These are phyloP conservation scores for Eremobia ochroleuca DNA, from an alignment of 2,888 invertebrate species.

Conservation along the genomic window DNA sequence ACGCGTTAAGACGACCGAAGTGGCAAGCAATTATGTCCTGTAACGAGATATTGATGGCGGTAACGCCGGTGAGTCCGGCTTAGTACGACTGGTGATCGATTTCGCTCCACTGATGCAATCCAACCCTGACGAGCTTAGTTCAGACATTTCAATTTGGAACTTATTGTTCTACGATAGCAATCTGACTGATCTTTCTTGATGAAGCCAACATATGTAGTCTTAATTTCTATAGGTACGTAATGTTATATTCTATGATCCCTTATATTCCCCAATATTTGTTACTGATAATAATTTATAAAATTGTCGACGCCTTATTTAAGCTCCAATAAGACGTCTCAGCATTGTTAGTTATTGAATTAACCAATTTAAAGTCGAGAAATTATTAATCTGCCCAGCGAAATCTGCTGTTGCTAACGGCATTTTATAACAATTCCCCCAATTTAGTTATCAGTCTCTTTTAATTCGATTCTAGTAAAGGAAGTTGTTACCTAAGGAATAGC, in stretches of 20 bases:
- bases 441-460: slow-evolving; percentile 3
- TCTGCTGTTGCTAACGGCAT: slow-evolving; percentile 30
- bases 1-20: slow-evolving; percentile 27
- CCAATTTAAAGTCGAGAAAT: slow-evolving; percentile 18
- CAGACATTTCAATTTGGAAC: slow-evolving; percentile 11
- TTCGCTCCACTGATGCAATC: slow-evolving; percentile 17
- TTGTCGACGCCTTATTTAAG: neutral
- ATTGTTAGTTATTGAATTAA: slow-evolving; percentile 48
- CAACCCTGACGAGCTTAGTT: slow-evolving; percentile 10
- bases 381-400: slow-evolving; percentile 25
- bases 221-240: neutral
- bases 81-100: slow-evolving; percentile 25
- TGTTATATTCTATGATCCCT: neutral
- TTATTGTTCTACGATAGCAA: slow-evolving; percentile 5
- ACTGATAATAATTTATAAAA: neutral
- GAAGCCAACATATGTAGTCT: neutral
- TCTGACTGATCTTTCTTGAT: neutral
- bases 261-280: neutral
- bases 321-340: slow-evolving; percentile 11
- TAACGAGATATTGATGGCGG: slow-evolving; percentile 50
- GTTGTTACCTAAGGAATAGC: neutral
- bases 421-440: slow-evolving; percentile 33
- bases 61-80: slow-evolving; percentile 9
- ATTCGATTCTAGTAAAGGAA: slow-evolving; percentile 2
- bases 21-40: slow-evolving; percentile 46